phyloP scores from a whole-genome alignment of 2,888 invertebrate genomes.

The Auanema freiburgensis region DNA sequence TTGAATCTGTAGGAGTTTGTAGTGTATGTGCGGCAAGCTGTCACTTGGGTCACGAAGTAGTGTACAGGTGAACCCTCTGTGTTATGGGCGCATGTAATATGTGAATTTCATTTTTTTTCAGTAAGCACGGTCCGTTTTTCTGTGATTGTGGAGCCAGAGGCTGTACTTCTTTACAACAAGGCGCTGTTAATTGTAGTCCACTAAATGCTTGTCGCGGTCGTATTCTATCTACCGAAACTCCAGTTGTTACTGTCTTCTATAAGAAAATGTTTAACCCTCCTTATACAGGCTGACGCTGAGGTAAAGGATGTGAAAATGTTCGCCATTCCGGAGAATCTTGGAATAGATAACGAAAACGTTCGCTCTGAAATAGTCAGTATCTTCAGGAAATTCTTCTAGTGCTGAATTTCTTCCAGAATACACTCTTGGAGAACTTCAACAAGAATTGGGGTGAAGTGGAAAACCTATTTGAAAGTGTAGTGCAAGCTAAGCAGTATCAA shows the following conservation, averaged over 20 bases:
- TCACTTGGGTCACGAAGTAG: conserved; percentile 84
- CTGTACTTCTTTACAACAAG: conserved; percentile 24
- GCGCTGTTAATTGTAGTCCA: conserved; percentile 19
- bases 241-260: not conserved
- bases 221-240: not conserved
- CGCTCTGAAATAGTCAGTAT: no score
- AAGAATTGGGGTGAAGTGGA: not conserved
- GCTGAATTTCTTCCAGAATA: no score
- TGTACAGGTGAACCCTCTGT: conserved; percentile 30
- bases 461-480: not conserved
- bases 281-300: no score
- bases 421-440: not conserved
- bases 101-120: conserved; percentile 71
- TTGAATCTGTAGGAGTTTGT: conserved; percentile 96
- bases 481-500: not conserved
- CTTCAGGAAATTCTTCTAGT: no score
- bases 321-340: no score
- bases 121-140: conserved; percentile 97
- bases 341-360: no score
- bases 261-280: no score
- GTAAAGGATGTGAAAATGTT: no score
- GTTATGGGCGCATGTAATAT: not conserved
- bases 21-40: conserved; percentile 95
- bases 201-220: conserved; percentile 30
- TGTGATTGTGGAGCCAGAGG: conserved; percentile 88